Evolutionary conservation across 2,888 invertebrate species (phyloP), one percentile per base, ranked within the genome.

Genomic region (Osmoderma eremita): DNA sequence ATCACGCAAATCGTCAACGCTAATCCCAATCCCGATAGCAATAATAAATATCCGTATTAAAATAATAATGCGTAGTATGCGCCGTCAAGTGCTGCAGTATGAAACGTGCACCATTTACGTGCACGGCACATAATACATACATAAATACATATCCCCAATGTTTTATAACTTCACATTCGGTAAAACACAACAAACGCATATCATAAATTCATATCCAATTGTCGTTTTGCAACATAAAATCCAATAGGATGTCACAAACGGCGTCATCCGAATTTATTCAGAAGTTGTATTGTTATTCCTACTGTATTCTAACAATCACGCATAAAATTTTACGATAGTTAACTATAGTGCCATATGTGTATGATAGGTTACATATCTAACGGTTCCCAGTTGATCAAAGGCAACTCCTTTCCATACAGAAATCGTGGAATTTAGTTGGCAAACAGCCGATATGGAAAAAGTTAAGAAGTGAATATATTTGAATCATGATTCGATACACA

Each of bases 171-270:
- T 6, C 13, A 18, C 38, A 8, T 38, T 38, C 53, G 38, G 12
- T 18, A 53, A 17, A 50, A 50, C 13, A 3, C 30, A 12, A 24
- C 12, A n/a, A 3, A 38, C 4, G 51, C 53, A 36, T 53, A 53
- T 53, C 53, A 38, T 38, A 38, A 13, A 38, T 13, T 36, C 53
- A 17, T 53, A 53, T 53, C 38, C 15, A 18, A 38, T 30, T 30
- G 30, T 30, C 38, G 12, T 53, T 36, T 15, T 38, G 18, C 38
- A 53, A 38, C 36, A 38, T 22, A n/a, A 24, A 53, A 53, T 13
- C 53, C 38, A 53, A 53, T 53, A 53, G 53, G 53, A 53, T 53
- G 38, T 53, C 53, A 53, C 53, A 53, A 53, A 38, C 53, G 38
- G 15, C 38, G 38, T 24, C 38, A 53, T 36, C 30, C 53, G 53